These are phyloP conservation scores for Sebastes taczanowskii DNA, from an alignment of 2,797 vertebrate genomes.

Conservation along the genomic window DNA sequence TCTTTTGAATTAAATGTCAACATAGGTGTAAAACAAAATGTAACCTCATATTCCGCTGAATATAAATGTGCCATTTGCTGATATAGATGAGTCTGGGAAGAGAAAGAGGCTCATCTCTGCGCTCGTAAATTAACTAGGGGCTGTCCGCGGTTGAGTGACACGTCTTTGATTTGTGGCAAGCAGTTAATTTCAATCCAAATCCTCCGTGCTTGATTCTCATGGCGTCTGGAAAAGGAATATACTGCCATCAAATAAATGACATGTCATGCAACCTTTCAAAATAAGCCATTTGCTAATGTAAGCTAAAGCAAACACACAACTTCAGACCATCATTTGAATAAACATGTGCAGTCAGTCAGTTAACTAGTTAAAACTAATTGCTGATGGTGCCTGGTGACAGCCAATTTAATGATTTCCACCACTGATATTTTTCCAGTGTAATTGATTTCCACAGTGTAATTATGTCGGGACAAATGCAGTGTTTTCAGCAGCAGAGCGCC, in stretches of 20 bases:
- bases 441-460: slow-evolving; percentile 74
- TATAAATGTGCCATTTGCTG: slow-evolving; percentile 82
- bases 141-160: slow-evolving; percentile 80
- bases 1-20: slow-evolving; percentile 84
- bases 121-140: slow-evolving; percentile 79
- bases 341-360: slow-evolving; percentile 36
- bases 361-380: slow-evolving; percentile 68
- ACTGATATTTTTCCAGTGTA: slow-evolving; percentile 57
- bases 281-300: slow-evolving; percentile 48
- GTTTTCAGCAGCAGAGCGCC: slow-evolving; percentile 48
- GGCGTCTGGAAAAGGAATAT: slow-evolving; percentile 41
- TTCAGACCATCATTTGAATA: slow-evolving; percentile 48
- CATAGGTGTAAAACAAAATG: slow-evolving; percentile 83
- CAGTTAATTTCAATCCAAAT: slow-evolving; percentile 82
- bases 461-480: slow-evolving; percentile 54
- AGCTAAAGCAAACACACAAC: slow-evolving; percentile 39
- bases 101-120: slow-evolving; percentile 70
- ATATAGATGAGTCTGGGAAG: slow-evolving; percentile 75
- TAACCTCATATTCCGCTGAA: slow-evolving; percentile 78
- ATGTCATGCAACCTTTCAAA: slow-evolving; percentile 55
- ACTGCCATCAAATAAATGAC: slow-evolving; percentile 57
- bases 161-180: slow-evolving; percentile 81
- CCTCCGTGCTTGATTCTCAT: slow-evolving; percentile 66
- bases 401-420: slow-evolving; percentile 58
- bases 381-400: slow-evolving; percentile 49